These are phyloP conservation scores for Nothocercus nigrocapillus DNA, from an alignment of 2,113 vertebrate species.

Conservation along the genomic window DNA sequence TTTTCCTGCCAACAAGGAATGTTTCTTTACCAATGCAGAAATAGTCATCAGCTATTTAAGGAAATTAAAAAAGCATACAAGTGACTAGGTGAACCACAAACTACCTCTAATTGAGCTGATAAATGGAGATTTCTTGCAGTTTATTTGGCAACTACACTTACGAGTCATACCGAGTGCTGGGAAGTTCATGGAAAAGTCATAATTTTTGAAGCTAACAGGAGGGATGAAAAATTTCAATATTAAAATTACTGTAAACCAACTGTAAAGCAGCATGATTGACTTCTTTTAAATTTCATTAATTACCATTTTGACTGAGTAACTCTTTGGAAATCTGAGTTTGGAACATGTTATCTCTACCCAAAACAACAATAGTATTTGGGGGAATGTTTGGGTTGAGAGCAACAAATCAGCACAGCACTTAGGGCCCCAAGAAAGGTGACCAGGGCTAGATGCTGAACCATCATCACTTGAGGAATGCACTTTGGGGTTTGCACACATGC, in stretches of 20 bases:
- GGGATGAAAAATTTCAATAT: not conserved
- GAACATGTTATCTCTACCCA: not conserved
- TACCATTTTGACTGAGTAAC: not conserved
- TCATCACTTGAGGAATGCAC: not conserved
- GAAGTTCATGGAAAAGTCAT: not conserved
- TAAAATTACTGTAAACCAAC: no score
- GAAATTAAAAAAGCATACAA: conserved; percentile 36
- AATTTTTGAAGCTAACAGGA: not conserved
- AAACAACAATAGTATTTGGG: not conserved
- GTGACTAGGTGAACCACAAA: not conserved
- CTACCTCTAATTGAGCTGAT: conserved; percentile 8
- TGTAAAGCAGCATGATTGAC: no score
- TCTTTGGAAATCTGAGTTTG: not conserved
- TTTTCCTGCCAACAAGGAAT: conserved; percentile 34
- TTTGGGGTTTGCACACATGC: not conserved
- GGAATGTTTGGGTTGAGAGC: not conserved
- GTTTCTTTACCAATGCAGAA: conserved; percentile 36
- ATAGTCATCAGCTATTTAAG: conserved; percentile 43
- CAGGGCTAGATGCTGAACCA: not conserved
- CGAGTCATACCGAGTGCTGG: not conserved
- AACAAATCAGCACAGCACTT: not conserved
- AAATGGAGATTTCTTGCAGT: not conserved
- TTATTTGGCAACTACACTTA: not conserved
- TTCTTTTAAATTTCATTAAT: not conserved
- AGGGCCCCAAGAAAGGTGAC: not conserved